phyloP scores from a whole-genome alignment of 2,888 invertebrate species.

The Apodemia duryi region DNA sequence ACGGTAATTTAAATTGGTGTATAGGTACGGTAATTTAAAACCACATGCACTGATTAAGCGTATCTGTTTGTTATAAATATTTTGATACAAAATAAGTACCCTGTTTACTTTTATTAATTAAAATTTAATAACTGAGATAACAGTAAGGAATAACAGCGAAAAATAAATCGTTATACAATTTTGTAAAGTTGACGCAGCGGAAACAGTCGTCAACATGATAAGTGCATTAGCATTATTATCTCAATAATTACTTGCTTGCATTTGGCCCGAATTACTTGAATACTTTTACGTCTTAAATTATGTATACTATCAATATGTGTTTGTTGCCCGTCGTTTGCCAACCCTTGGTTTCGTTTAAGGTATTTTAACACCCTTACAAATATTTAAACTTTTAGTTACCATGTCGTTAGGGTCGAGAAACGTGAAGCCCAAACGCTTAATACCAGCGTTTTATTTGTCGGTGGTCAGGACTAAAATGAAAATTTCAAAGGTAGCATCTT shows the following conservation, averaged over 20 bases:
- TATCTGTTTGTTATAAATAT: not conserved
- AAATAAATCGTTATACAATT: conserved; percentile 49
- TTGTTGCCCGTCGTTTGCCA: conserved; percentile 41
- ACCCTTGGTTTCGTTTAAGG: conserved; percentile 38
- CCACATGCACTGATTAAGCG: not conserved
- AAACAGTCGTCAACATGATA: conserved; percentile 74
- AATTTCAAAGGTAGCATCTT: conserved; percentile 54
- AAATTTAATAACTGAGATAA: conserved; percentile 4
- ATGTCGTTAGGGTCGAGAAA: conserved; percentile 34
- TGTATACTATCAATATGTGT: conserved; percentile 47
- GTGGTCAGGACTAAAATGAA: conserved; percentile 50
- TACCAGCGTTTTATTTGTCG: conserved; percentile 44
- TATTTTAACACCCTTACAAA: conserved; percentile 47
- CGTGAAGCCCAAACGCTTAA: conserved; percentile 48
- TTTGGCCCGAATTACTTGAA: conserved; percentile 62
- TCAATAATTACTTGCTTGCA: conserved; percentile 76
- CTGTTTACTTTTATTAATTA: conserved; percentile 5
- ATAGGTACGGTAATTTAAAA: not conserved
- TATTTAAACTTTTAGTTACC: conserved; percentile 68
- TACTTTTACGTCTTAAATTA: conserved; percentile 61
- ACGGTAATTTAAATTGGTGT: not conserved
- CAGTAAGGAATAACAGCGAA: conserved; percentile 14
- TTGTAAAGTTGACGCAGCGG: conserved; percentile 47
- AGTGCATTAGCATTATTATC: conserved; percentile 80
- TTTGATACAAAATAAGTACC: not conserved